Conservation (phyloP, 2,797 vertebrate species). For the Lepidocolaptes lacrymiger region DNA sequence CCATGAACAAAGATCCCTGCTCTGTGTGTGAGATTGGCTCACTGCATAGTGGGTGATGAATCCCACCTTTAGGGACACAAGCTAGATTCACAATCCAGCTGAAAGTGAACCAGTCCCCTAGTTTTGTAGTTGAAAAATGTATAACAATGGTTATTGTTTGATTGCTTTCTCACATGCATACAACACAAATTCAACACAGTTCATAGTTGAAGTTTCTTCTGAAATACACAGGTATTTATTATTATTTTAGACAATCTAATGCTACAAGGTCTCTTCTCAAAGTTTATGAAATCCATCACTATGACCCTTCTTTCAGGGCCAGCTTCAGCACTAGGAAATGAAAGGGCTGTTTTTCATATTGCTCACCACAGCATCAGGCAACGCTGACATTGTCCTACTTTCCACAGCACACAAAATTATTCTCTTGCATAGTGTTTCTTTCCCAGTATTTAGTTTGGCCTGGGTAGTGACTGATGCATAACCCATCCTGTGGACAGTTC, state of each 20-base stretch:
- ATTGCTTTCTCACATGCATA: neutral
- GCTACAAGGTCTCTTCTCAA: neutral
- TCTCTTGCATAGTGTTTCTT: neutral
- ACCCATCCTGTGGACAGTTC: neutral
- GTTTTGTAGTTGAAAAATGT: neutral
- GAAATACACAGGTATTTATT: neutral
- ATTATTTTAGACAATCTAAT: neutral
- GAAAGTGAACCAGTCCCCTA: neutral
- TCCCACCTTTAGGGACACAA: neutral
- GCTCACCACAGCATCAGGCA: neutral
- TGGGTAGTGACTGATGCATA: neutral
- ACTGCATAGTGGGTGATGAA: neutral
- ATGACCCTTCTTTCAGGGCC: neutral
- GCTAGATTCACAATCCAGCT: neutral
- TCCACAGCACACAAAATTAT: neutral
- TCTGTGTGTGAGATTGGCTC: neutral
- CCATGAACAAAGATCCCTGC: neutral
- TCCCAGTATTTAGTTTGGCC: neutral
- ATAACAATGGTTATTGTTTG: neutral
- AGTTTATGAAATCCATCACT: neutral
- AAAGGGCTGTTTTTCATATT: neutral
- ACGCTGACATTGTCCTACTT: neutral
- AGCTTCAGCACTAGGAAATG: neutral
- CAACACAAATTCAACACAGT: neutral
- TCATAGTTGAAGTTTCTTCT: neutral